A percentile compares a stretch with the other conserved stretches of the same genome.
Conservation (phyloP, 1,140 invertebrate species). For the Drosophila repleta region DNA sequence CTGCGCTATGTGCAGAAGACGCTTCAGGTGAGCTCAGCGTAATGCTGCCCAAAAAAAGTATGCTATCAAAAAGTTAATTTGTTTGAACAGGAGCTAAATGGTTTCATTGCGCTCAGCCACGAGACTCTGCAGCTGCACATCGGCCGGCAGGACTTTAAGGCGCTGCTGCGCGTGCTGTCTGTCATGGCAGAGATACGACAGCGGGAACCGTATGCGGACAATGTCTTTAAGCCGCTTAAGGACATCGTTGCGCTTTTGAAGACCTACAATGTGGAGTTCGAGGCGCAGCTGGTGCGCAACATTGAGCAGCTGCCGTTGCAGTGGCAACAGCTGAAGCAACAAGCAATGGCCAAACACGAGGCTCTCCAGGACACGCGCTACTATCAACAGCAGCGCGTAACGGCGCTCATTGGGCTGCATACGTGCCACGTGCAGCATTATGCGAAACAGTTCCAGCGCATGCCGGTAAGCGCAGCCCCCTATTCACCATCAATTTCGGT, state of each 20-base stretch:
- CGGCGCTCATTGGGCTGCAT: constrained; percentile 90
- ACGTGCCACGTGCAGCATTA: constrained; percentile 90
- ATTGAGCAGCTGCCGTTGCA: constrained; percentile 92
- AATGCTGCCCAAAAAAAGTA: constrained; percentile 87
- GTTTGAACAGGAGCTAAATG: constrained; percentile 85
- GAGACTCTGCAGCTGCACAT: constrained; percentile 86
- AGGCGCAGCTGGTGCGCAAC: constrained; percentile 81
- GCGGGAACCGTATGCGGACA: constrained; percentile 86
- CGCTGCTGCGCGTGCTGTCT: constrained; percentile 84
- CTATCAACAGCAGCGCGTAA: constrained; percentile 88
- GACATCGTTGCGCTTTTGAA: constrained; percentile 90
- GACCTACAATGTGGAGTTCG: constrained; percentile 90
- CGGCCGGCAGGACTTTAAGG: constrained; percentile 87
- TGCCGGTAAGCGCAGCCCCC: constrained; percentile 81
- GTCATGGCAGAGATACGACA: constrained; percentile 87
- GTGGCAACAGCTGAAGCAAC: constrained; percentile 95
- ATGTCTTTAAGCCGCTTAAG: constrained; percentile 93
- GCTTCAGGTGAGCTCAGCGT: constrained; percentile 86
- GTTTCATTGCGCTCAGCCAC: constrained; percentile 86
- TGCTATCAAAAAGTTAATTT: constrained; percentile 83
- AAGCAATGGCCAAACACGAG: constrained; percentile 92
- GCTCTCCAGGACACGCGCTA: constrained; percentile 90
- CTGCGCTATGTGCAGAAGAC: constrained; percentile 87
- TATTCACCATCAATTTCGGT: neutral
- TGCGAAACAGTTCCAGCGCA: constrained; percentile 87